Conservation (phyloP, 2,797 vertebrate genomes). For the Pachyuromys duprasi region DNA sequence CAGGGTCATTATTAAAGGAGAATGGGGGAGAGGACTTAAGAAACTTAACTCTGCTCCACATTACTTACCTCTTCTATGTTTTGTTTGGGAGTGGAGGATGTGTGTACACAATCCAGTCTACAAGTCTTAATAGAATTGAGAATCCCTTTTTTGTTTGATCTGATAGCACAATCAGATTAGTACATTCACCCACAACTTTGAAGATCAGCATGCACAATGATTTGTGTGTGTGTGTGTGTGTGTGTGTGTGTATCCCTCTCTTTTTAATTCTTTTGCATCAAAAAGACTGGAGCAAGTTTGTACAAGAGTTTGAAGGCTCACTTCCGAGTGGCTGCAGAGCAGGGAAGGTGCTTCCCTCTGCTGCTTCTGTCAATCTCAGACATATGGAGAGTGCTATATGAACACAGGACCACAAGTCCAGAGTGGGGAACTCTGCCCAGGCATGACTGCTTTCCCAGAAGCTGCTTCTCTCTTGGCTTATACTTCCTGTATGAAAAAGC, state of each 20-base stretch:
- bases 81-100: not conserved
- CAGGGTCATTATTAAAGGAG: slow-evolving; percentile 46
- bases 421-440: slow-evolving; percentile 12
- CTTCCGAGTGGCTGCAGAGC: not conserved
- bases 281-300: not conserved
- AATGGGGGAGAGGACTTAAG: slow-evolving; percentile 8
- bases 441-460: not conserved
- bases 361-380: not conserved
- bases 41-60: not conserved
- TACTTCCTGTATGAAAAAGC: not conserved
- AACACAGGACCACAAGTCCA: not conserved
- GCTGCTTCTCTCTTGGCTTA: slow-evolving; percentile 6
- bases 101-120: not conserved
- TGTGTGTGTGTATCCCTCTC: no score
- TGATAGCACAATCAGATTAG: not conserved
- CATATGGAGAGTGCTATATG: not conserved
- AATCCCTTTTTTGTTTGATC: slow-evolving; percentile 5
- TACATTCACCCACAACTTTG: not conserved
- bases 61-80: not conserved
- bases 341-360: not conserved
- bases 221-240: no score
- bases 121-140: not conserved
- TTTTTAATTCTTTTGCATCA: slow-evolving; percentile 45
- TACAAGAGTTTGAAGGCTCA: not conserved
- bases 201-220: not conserved